These are phyloP conservation scores for Ginglymostoma cirratum DNA, from an alignment of 2,113 vertebrate species.

Conservation along the genomic window DNA sequence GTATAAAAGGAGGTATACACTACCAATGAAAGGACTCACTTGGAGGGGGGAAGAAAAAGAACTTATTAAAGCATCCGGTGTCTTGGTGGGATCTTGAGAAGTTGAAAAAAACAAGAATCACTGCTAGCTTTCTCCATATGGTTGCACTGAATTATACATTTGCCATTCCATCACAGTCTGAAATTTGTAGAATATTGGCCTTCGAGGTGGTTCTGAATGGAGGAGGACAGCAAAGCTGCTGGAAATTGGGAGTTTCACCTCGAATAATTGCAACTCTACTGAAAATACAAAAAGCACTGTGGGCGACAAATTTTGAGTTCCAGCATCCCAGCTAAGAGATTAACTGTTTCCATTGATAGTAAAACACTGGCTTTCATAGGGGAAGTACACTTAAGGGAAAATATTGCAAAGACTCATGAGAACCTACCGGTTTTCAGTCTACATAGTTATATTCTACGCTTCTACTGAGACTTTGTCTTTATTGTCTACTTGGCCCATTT, in stretches of 20 bases:
- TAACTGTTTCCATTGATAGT: neutral
- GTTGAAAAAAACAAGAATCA: neutral
- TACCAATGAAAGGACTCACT: neutral
- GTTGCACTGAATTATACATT: neutral
- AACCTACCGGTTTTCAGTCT: neutral
- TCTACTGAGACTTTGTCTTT: neutral
- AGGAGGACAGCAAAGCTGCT: neutral
- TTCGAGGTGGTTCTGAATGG: neutral
- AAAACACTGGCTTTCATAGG: neutral
- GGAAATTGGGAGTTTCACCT: neutral
- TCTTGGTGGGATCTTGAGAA: neutral
- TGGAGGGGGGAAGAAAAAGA: neutral
- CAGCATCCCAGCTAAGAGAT: neutral
- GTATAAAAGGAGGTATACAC: neutral
- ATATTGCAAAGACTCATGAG: neutral
- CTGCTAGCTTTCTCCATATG: neutral
- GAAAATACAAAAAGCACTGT: neutral
- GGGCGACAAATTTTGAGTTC: neutral
- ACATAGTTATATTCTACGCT: neutral
- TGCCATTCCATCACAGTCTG: neutral
- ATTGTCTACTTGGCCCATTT: neutral
- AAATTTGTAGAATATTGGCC: neutral
- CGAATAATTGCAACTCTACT: neutral
- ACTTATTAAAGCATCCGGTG: neutral
- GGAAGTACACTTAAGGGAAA: neutral